Evolutionary conservation across 2,888 invertebrate genomes (phyloP), one percentile per base, ranked within the genome.

Genomic region (Sericinus montela): DNA sequence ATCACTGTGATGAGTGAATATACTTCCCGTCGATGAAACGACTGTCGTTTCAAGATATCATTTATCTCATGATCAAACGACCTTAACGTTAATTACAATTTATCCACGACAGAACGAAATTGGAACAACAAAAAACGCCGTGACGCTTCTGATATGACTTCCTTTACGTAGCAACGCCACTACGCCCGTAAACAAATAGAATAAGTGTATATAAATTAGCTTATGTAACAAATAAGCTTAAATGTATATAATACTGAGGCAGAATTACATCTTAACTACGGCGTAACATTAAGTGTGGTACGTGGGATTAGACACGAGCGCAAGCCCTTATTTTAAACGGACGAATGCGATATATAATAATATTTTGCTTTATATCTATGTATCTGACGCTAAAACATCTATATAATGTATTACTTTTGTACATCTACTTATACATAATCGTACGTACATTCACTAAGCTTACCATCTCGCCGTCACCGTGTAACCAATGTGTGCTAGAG

Each of bases 361-460:
- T 85, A 85, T 84, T 82, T 88, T 86, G 86, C 85, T 83, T 87
- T 87, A 87, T 83, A 87, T 79, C 86, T 87, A 87, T 86, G 82
- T 87, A 87, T 87, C 83, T 88, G 88, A 87, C 87, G 83, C 88
- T 88, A 88, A 81, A 88, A 88, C 88, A 88, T 87, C 87, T 88
- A 88, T 87, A 87, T 86, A 86, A 86, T 86, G 87, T 86, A 85
- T 87, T 88, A 87, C 81, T 86, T 88, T 87, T 88, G 87, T 88
- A 88, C 88, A 88, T 88, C 88, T 88, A 88, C 88, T 88, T 88
- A 87, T 80, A 83, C 77, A 75, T 87, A 84, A 83, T 78, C 85
- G 76, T 87, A 87, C 85, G 82, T 85, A 86, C 87, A 87, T 77
- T 78, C 80, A 87, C 83, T 87, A 88, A 88, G 88, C 88, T 82